phyloP scores from a whole-genome alignment of 2,797 vertebrate species.

The Phaenicophaeus curvirostris region DNA sequence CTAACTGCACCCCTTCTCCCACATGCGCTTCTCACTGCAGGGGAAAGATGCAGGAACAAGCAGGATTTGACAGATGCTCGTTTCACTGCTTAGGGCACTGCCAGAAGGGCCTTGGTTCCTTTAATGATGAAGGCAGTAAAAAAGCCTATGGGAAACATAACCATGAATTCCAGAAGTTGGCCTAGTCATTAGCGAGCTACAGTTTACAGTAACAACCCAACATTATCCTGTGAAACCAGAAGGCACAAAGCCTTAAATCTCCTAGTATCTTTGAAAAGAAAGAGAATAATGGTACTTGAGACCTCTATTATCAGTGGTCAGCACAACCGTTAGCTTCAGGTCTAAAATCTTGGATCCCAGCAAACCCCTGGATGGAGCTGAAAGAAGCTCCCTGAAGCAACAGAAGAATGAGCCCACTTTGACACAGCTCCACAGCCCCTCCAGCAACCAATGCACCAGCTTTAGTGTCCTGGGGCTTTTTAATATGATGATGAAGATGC shows the following conservation, averaged over 20 bases:
- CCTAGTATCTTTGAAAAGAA: background rate
- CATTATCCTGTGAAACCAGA: background rate
- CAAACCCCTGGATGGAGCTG: background rate
- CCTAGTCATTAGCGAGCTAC: background rate
- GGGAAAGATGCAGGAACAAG: slow-evolving; percentile 1
- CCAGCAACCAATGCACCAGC: background rate
- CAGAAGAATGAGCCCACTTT: background rate
- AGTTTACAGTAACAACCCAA: slow-evolving; percentile 3
- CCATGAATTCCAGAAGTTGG: background rate
- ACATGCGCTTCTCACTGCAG: background rate
- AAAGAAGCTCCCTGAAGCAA: background rate
- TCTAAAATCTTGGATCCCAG: background rate
- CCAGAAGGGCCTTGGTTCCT: slow-evolving; percentile 20
- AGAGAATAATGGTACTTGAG: background rate
- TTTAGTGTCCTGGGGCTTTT: background rate
- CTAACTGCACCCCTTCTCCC: slow-evolving; percentile 15
- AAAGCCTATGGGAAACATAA: background rate
- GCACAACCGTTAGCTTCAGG: background rate
- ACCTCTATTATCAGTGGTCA: background rate
- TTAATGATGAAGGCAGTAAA: slow-evolving; percentile 33
- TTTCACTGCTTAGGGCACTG: slow-evolving; percentile 10
- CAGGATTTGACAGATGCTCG: slow-evolving; percentile 19
- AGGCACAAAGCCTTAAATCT: background rate
- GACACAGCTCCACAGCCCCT: background rate
- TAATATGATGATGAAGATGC: background rate